Conservation (phyloP, 2,113 vertebrate species). For the Pagrus major region DNA sequence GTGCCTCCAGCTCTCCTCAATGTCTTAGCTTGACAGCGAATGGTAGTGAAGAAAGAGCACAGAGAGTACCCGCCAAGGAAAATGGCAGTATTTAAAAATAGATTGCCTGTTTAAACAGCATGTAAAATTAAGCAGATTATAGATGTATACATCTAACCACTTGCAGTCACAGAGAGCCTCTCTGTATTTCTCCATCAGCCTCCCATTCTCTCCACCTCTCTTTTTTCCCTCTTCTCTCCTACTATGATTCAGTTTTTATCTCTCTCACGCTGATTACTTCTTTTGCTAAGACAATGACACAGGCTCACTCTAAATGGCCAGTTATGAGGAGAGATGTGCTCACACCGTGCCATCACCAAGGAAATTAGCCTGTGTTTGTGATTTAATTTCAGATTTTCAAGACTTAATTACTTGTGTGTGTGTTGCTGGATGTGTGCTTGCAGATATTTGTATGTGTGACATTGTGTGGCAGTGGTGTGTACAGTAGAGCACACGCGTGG, state of each 20-base stretch:
- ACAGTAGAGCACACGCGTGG: conserved; percentile 23
- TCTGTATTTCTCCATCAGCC: conserved; percentile 18
- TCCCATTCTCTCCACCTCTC: conserved; percentile 26
- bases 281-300: conserved; percentile 66
- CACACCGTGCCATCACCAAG: conserved; percentile 38
- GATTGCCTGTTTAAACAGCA: conserved; percentile 59
- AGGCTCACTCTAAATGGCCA: conserved; percentile 43
- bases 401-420: conserved; percentile 61
- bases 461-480: background rate
- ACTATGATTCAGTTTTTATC: conserved; percentile 68
- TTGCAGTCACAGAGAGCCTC: conserved; percentile 46
- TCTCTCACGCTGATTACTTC: conserved; percentile 59
- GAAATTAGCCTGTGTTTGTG: conserved; percentile 68
- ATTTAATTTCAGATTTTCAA: conserved; percentile 76
- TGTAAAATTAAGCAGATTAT: conserved; percentile 69
- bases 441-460: background rate
- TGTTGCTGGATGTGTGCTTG: background rate
- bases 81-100: conserved; percentile 60
- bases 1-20: conserved; percentile 13
- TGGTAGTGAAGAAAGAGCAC: conserved; percentile 7
- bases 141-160: conserved; percentile 37
- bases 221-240: conserved; percentile 28
- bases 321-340: conserved; percentile 48
- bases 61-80: conserved; percentile 37
- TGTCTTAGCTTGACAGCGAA: conserved; percentile 21